A percentile compares a stretch with the other conserved stretches of the same genome.
phyloP scores from a whole-genome alignment of 2,113 vertebrate species.

The Dasypus novemcinctus region DNA sequence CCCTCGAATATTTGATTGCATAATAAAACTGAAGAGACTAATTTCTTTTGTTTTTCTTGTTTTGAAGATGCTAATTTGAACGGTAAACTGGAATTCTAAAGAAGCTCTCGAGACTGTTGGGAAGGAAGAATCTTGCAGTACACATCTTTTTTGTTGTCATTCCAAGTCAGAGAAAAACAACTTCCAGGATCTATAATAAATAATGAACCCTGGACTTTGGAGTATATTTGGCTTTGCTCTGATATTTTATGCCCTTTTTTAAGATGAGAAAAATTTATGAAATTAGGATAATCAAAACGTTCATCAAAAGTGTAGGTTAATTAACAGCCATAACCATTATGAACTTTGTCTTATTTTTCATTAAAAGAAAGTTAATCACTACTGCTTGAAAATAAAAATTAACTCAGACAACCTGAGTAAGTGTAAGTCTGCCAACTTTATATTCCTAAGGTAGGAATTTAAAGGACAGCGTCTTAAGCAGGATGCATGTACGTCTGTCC shows the following conservation, averaged over 20 bases:
- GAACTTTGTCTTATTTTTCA: conserved; percentile 79
- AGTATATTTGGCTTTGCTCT: conserved; percentile 33
- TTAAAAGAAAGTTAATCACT: conserved; percentile 83
- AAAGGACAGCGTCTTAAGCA: conserved; percentile 11
- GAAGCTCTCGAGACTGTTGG: neutral
- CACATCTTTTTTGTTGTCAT: neutral
- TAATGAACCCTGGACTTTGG: neutral
- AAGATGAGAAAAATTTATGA: conserved; percentile 73
- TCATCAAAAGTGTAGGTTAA: conserved; percentile 82
- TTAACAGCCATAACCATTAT: conserved; percentile 81
- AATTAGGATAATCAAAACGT: conserved; percentile 75
- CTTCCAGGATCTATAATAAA: conserved; percentile 14
- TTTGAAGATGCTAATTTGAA: conserved; percentile 19
- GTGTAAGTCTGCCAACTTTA: conserved; percentile 73
- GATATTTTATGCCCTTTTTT: conserved; percentile 16
- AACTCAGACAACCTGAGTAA: conserved; percentile 73
- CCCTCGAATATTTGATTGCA: neutral
- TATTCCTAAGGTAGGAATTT: conserved; percentile 56
- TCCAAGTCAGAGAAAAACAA: conserved; percentile 58
- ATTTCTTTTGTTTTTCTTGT: neutral
- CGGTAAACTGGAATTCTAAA: conserved; percentile 17
- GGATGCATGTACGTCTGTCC: neutral
- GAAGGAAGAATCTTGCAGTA: neutral
- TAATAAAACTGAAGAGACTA: conserved; percentile 32
- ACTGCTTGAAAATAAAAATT: conserved; percentile 79